These are phyloP conservation scores for Chelon auratus DNA, from an alignment of 2,797 vertebrate genomes.

Conservation along the genomic window DNA sequence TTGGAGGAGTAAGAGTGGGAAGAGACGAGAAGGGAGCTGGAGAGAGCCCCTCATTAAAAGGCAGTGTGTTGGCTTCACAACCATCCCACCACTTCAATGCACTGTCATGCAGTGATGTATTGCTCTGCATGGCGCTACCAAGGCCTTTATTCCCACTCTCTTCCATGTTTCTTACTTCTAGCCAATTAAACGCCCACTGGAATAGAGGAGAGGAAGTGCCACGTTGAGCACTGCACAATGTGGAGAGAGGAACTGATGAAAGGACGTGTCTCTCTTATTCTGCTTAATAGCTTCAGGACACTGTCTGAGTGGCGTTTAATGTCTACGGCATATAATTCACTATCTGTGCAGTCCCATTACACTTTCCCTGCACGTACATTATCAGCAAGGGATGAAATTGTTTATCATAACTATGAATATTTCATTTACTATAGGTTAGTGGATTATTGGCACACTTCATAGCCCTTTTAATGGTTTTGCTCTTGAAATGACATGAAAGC, in stretches of 20 bases:
- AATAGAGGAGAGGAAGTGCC: conserved; percentile 71
- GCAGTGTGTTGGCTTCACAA: conserved; percentile 74
- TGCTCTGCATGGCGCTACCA: conserved; percentile 74
- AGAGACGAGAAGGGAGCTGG: conserved; percentile 42
- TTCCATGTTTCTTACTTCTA: conserved; percentile 72
- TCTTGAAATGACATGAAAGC: conserved; percentile 49
- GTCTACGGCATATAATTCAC: conserved; percentile 56
- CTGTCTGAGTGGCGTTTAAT: conserved; percentile 71
- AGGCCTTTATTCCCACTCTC: conserved; percentile 80
- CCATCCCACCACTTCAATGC: conserved; percentile 76
- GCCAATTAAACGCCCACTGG: conserved; percentile 83
- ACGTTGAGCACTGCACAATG: conserved; percentile 66
- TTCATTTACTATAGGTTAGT: conserved; percentile 52
- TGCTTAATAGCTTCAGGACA: conserved; percentile 73
- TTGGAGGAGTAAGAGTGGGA: conserved; percentile 46
- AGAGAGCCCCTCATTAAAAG: conserved; percentile 80
- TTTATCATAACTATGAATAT: conserved; percentile 61
- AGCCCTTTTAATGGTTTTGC: conserved; percentile 32
- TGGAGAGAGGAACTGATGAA: conserved; percentile 71
- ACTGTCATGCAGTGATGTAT: conserved; percentile 83
- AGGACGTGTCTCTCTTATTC: conserved; percentile 75
- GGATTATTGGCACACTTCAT: conserved; percentile 50
- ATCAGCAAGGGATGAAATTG: conserved; percentile 54
- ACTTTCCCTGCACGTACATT: conserved; percentile 41
- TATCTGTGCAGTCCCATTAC: conserved; percentile 43